phyloP scores from a whole-genome alignment of 2,113 vertebrate genomes.

The Piliocolobus tephrosceles region DNA sequence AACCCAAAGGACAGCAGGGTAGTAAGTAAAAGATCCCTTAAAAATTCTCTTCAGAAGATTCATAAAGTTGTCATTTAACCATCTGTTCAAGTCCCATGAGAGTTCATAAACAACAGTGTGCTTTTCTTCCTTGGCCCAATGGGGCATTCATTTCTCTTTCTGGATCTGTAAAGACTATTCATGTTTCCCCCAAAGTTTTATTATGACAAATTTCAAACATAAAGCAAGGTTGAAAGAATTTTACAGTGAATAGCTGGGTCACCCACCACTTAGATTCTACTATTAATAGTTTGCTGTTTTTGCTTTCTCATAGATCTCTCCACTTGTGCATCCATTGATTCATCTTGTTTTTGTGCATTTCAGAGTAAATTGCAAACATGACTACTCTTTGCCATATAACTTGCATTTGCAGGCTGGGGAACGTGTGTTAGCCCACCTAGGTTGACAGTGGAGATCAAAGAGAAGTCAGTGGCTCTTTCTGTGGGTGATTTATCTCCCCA shows the following conservation, averaged over 20 bases:
- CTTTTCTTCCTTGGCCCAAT: neutral
- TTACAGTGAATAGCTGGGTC: neutral
- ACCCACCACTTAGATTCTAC: neutral
- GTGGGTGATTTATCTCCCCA: neutral
- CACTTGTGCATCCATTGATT: neutral
- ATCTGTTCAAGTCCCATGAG: neutral
- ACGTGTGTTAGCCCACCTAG: neutral
- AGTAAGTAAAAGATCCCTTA: slow-evolving; percentile 36
- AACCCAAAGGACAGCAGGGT: slow-evolving; percentile 5
- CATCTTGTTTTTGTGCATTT: neutral
- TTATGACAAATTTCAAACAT: neutral
- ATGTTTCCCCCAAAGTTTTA: neutral
- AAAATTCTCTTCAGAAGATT: neutral
- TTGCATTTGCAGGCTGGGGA: neutral
- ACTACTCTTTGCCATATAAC: neutral
- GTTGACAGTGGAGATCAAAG: neutral
- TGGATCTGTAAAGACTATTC: neutral
- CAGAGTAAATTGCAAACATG: neutral
- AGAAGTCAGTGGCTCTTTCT: neutral
- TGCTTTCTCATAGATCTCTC: neutral
- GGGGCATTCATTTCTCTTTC: slow-evolving; percentile 10
- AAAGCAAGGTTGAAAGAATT: neutral
- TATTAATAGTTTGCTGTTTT: neutral
- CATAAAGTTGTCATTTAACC: neutral
- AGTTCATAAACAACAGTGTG: neutral